Evolutionary conservation across 2,888 invertebrate species (phyloP).

Genomic region (Brachypterus glaber): DNA sequence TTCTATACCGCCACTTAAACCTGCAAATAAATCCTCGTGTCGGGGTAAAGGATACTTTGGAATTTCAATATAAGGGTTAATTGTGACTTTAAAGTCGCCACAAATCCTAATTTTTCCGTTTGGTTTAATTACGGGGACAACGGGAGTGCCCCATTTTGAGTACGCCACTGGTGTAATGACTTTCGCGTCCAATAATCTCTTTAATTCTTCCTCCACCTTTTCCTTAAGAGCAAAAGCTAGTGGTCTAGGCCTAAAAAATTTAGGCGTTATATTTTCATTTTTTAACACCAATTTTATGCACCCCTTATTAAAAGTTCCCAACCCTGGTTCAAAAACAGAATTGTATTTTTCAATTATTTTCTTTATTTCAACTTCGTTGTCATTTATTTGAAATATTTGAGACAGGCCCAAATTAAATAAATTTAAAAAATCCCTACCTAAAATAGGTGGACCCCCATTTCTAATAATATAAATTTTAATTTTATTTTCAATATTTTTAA

Average conservation of each 20-base stretch:
- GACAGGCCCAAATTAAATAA: too few species aligned
- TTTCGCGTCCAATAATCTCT: slow-evolving; percentile 3
- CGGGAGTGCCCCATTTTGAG: slow-evolving; percentile 5
- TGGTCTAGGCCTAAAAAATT: slow-evolving; percentile 3
- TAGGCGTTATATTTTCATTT: slow-evolving; percentile 4
- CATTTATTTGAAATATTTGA: too few species aligned
- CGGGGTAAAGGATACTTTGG: slow-evolving; percentile 13
- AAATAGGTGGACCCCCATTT: background rate
- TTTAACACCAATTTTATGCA: slow-evolving; percentile 1
- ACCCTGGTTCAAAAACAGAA: background rate
- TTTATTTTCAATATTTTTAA: background rate
- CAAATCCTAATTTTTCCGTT: background rate
- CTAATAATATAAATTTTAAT: background rate
- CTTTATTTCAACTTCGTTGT: too few species aligned
- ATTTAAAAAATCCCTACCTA: background rate
- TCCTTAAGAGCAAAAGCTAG: slow-evolving; percentile 5
- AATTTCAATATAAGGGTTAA: slow-evolving; percentile 13
- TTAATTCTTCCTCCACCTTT: slow-evolving; percentile 5
- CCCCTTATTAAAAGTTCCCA: slow-evolving; percentile 6
- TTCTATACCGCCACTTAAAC: slow-evolving; percentile 12
- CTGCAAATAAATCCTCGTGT: slow-evolving; percentile 14
- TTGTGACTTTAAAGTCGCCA: too few species aligned
- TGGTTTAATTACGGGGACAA: slow-evolving; percentile 3
- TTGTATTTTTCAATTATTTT: slow-evolving; percentile 3
- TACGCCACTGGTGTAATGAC: slow-evolving; percentile 8